Evolutionary conservation across 2,113 vertebrate species (phyloP).

Genomic region (Tychaedon coryphoeus): DNA sequence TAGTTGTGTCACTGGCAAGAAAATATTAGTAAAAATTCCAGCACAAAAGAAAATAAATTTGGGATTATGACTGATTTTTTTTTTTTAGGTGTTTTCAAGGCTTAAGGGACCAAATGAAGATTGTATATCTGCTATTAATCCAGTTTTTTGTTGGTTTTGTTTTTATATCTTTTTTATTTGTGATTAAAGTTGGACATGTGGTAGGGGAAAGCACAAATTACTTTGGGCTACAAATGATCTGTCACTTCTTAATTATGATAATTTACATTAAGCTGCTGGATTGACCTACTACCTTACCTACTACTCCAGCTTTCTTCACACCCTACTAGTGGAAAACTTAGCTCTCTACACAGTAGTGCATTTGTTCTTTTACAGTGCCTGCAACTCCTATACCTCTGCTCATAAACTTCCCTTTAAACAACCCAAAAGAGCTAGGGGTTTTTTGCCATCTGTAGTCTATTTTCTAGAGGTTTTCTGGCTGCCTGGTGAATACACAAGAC

Average conservation of each 20-base stretch:
- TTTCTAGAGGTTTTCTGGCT: not conserved
- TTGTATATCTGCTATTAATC: not conserved
- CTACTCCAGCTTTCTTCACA: not conserved
- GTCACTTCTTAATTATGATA: not conserved
- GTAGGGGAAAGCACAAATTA: not conserved
- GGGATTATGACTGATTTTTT: not conserved
- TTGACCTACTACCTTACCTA: not conserved
- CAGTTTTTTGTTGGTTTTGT: not conserved
- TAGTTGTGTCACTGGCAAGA: not conserved
- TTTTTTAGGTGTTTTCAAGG: not conserved
- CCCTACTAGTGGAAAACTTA: not conserved
- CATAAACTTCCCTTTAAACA: not conserved
- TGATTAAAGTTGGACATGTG: not conserved
- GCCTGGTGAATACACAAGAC: not conserved
- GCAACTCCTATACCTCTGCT: not conserved
- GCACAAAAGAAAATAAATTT: not conserved
- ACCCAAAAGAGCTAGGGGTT: not conserved
- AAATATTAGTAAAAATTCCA: not conserved
- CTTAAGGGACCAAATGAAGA: not conserved
- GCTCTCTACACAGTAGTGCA: not conserved
- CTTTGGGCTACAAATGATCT: not conserved
- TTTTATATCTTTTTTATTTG: not conserved
- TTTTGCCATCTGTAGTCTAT: not conserved
- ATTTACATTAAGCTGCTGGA: not conserved
- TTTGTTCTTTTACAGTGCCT: not conserved